Conservation (phyloP, 2,888 invertebrate genomes). For the Drosophila histrio region DNA sequence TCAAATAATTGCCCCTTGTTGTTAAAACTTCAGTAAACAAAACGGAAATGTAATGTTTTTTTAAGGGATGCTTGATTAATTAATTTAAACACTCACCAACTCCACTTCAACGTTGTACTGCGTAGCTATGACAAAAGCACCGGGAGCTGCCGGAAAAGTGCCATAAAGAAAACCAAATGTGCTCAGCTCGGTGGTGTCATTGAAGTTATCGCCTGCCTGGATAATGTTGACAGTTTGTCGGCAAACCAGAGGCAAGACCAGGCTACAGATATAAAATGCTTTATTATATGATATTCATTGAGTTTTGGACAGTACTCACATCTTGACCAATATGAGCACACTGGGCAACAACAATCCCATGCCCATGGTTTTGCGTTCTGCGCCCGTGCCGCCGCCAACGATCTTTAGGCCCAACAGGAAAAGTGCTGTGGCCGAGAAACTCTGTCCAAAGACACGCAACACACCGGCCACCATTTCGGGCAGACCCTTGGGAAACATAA, state of each 20-base stretch:
- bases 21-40: no score
- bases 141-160: slow-evolving; percentile 97
- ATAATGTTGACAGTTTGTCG: slow-evolving; percentile 93
- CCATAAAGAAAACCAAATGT: slow-evolving; percentile 98
- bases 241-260: slow-evolving; percentile 93
- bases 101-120: slow-evolving; percentile 94
- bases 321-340: slow-evolving; percentile 94
- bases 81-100: slow-evolving; percentile 91
- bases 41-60: no score
- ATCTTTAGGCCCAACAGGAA: slow-evolving; percentile 96
- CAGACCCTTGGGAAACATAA: slow-evolving; percentile 90
- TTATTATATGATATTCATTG: neutral
- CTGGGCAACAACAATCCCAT: slow-evolving; percentile 92
- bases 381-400: slow-evolving; percentile 93
- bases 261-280: slow-evolving; percentile 84
- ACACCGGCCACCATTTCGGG: slow-evolving; percentile 91
- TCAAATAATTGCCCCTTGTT: no score
- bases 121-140: slow-evolving; percentile 97
- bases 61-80: no score
- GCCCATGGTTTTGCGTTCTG: slow-evolving; percentile 84
- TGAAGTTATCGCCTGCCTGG: slow-evolving; percentile 88
- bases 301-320: slow-evolving; percentile 86
- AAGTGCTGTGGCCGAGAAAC: slow-evolving; percentile 95
- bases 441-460: slow-evolving; percentile 92
- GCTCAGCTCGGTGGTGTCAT: slow-evolving; percentile 92